phyloP scores from a whole-genome alignment of 2,797 vertebrate genomes.

The Leptatherina wallacei region DNA sequence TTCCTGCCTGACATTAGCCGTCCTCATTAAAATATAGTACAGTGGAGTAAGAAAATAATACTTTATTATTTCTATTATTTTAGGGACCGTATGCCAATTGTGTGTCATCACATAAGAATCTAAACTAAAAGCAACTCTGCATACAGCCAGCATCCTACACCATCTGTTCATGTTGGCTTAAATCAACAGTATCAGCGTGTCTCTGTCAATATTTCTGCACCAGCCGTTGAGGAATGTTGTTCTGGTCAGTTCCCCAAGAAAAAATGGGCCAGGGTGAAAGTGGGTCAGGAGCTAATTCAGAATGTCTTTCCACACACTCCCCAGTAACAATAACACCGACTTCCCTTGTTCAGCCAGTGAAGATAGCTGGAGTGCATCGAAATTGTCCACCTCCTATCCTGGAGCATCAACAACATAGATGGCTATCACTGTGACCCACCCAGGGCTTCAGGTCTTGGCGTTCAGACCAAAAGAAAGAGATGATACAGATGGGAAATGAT shows the following conservation, averaged over 20 bases:
- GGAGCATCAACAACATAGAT: conserved; percentile 41
- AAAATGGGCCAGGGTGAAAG: conserved; percentile 49
- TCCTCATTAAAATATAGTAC: conserved; percentile 5
- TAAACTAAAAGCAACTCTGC: conserved; percentile 4
- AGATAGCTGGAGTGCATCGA: conserved; percentile 33
- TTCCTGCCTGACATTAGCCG: conserved; percentile 10
- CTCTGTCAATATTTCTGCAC: conserved; percentile 56
- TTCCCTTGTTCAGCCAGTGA: conserved; percentile 34
- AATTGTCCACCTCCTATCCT: conserved; percentile 25
- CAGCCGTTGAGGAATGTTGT: conserved; percentile 34
- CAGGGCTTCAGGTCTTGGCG: conserved; percentile 19
- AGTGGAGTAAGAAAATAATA: conserved; percentile 7
- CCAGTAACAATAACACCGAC: conserved; percentile 58
- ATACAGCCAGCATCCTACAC: conserved; percentile 2
- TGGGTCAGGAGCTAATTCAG: conserved; percentile 61
- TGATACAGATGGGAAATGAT: conserved; percentile 44
- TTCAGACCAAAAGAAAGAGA: conserved; percentile 18
- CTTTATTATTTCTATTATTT: conserved; percentile 21
- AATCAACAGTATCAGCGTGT: conserved; percentile 46
- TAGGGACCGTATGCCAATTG: conserved; percentile 4
- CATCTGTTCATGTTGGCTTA: conserved; percentile 28
- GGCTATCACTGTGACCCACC: conserved; percentile 27
- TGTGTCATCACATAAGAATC: conserved; percentile 9
- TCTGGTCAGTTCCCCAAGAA: conserved; percentile 44
- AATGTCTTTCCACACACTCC: conserved; percentile 37